These are phyloP conservation scores for Tokudaia muenninki DNA, from an alignment of 2,797 vertebrate genomes.

Conservation along the genomic window DNA sequence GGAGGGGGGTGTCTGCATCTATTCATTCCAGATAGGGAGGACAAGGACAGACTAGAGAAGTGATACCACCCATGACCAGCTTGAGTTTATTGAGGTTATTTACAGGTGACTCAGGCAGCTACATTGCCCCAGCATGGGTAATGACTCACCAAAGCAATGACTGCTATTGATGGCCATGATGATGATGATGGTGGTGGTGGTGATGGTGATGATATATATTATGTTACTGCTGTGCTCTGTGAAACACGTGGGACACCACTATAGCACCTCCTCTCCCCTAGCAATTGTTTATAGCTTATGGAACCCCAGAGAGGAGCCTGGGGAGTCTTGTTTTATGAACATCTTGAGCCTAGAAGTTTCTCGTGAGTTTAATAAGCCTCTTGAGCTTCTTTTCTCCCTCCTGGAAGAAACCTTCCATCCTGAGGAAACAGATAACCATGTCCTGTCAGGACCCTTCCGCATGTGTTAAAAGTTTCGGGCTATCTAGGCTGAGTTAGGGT, in stretches of 20 bases:
- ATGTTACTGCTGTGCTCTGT: neutral
- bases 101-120: neutral
- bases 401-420: neutral
- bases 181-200: too few relatives aligned
- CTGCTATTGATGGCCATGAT: too few relatives aligned
- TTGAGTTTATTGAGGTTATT: neutral
- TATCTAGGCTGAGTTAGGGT: neutral
- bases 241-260: neutral
- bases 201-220: neutral
- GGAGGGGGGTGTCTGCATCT: neutral
- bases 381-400: neutral
- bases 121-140: neutral
- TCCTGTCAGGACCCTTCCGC: neutral
- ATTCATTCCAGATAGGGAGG: neutral
- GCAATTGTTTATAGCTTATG: neutral
- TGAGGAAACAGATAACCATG: neutral
- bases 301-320: neutral
- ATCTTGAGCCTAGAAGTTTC: neutral
- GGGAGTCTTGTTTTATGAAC: neutral
- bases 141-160: neutral
- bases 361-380: neutral
- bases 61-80: neutral
- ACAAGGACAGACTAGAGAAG: neutral
- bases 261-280: neutral
- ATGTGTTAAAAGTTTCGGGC: neutral